A percentile compares a stretch with the other conserved stretches of the same genome.
These are phyloP conservation scores for Lypha dubia DNA, from an alignment of 2,888 invertebrate genomes.

Conservation along the genomic window DNA sequence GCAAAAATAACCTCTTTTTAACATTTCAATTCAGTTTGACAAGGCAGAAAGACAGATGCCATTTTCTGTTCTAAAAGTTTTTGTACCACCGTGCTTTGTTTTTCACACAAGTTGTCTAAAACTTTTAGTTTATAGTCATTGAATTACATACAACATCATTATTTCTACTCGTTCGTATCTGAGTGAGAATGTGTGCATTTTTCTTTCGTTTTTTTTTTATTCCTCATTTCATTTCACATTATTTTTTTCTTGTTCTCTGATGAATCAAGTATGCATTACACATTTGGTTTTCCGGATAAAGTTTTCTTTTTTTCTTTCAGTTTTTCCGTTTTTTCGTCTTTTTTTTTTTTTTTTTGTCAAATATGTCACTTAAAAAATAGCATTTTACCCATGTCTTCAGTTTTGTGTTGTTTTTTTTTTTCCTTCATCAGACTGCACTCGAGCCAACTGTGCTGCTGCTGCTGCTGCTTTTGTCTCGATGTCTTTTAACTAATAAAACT, in stretches of 20 bases:
- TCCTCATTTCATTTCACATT: not conserved
- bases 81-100: slow-evolving; percentile 52
- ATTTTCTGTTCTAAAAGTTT: slow-evolving; percentile 19
- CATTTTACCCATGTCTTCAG: slow-evolving; percentile 30
- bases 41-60: slow-evolving; percentile 35
- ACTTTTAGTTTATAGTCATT: slow-evolving; percentile 67
- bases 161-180: slow-evolving; percentile 21
- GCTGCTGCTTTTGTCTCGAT: slow-evolving; percentile 46
- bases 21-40: slow-evolving; percentile 37
- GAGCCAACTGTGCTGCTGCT: slow-evolving; percentile 30
- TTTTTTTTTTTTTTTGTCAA: slow-evolving; percentile 23
- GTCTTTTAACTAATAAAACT: slow-evolving; percentile 60
- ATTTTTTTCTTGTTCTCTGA: slow-evolving; percentile 12
- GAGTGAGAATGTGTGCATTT: slow-evolving; percentile 18
- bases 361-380: slow-evolving; percentile 42
- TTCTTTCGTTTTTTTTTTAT: slow-evolving; percentile 13
- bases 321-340: too few relatives aligned
- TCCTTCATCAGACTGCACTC: slow-evolving; percentile 19
- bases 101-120: slow-evolving; percentile 52
- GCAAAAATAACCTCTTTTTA: slow-evolving; percentile 12
- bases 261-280: slow-evolving; percentile 69
- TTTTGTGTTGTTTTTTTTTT: too few relatives aligned
- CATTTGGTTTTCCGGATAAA: slow-evolving; percentile 67
- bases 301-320: slow-evolving; percentile 34
- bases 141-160: slow-evolving; percentile 70